These are phyloP conservation scores for Oxycera nigricornis DNA, from an alignment of 2,888 invertebrate species.

Conservation along the genomic window DNA sequence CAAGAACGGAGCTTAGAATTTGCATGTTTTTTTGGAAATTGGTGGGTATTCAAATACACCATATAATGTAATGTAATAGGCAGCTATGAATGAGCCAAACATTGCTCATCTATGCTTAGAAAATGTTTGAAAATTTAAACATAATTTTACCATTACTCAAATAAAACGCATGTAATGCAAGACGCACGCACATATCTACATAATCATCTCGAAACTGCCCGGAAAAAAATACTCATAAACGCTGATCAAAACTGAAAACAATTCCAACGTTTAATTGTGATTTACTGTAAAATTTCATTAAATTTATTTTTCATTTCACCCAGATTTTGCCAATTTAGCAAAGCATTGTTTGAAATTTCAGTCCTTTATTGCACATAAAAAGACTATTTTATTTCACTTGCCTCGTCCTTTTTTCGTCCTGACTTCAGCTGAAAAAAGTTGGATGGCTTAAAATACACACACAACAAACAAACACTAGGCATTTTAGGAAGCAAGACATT, in stretches of 20 bases:
- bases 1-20: too few relatives aligned
- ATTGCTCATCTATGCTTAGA: too few relatives aligned
- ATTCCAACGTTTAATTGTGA: conserved; percentile 31
- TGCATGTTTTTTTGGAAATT: too few relatives aligned
- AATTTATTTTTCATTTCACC: conserved; percentile 35
- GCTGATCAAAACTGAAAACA: conserved; percentile 14
- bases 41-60: too few relatives aligned
- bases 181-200: too few relatives aligned
- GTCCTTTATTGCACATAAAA: conserved; percentile 40
- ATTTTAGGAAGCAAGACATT: conserved; percentile 37
- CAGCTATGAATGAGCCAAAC: too few relatives aligned
- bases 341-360: conserved; percentile 35
- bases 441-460: conserved; percentile 15
- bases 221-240: conserved; percentile 2
- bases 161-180: background rate
- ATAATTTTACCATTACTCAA: background rate
- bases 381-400: conserved; percentile 38
- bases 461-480: conserved; percentile 22
- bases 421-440: conserved; percentile 11
- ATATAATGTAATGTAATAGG: too few relatives aligned
- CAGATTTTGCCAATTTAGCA: conserved; percentile 32
- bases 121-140: background rate
- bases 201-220: background rate
- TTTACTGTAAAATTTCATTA: conserved; percentile 38
- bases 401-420: conserved; percentile 18